Conservation (phyloP, 37 sponge, comb jelly and placozoan species). For the Oscarella lobularis region DNA sequence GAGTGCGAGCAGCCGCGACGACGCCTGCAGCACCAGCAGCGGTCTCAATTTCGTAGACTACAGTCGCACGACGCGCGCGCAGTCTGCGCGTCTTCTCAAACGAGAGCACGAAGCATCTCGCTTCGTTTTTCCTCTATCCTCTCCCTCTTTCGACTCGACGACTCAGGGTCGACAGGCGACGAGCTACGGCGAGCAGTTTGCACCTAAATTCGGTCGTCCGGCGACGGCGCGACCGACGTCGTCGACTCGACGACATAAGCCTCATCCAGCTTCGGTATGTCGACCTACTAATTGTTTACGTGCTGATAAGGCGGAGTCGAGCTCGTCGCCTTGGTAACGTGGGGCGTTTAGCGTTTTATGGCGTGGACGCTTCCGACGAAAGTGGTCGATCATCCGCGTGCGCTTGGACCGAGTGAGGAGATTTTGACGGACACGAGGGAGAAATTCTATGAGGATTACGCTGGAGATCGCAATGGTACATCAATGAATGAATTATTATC, state of each 20-base stretch:
- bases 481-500: no score
- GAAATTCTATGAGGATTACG: neutral
- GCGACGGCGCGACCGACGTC: neutral
- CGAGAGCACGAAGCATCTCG: neutral
- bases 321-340: neutral
- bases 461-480: neutral
- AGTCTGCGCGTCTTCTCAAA: neutral
- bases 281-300: neutral
- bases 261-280: slow-evolving; percentile 2
- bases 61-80: neutral
- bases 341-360: neutral
- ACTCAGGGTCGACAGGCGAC: neutral
- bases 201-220: neutral
- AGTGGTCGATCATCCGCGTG: neutral
- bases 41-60: neutral
- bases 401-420: neutral
- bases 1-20: neutral
- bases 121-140: neutral
- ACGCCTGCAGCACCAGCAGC: no score
- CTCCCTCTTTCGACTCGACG: neutral
- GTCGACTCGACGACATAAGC: neutral
- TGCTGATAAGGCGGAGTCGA: neutral
- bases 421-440: neutral
- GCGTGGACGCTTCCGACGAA: neutral
- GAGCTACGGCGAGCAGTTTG: neutral